Conservation (phyloP, 2,797 vertebrate genomes). For the Danio choprae region DNA sequence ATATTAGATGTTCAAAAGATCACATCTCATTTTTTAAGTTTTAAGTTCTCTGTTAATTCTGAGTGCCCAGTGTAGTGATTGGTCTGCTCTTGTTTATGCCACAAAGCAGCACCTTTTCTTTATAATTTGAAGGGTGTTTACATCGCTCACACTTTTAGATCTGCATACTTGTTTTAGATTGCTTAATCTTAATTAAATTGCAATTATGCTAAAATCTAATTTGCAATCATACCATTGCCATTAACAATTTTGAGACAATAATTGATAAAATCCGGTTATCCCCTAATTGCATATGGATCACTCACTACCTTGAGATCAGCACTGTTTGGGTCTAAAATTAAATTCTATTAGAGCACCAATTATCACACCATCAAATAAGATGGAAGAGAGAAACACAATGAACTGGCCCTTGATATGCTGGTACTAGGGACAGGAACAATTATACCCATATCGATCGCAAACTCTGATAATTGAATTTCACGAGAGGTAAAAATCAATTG, state of each 20-base stretch:
- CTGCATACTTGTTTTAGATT: conserved; percentile 22
- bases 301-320: conserved; percentile 60
- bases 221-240: conserved; percentile 55
- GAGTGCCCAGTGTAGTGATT: neutral
- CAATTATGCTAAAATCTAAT: conserved; percentile 53
- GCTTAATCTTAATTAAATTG: conserved; percentile 45
- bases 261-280: conserved; percentile 56
- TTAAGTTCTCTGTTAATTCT: too few species aligned
- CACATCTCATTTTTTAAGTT: too few species aligned
- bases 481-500: conserved; percentile 76
- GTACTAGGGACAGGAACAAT: conserved; percentile 69
- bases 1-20: too few species aligned
- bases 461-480: conserved; percentile 74
- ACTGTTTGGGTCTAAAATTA: conserved; percentile 75
- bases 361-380: conserved; percentile 74
- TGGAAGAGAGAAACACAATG: conserved; percentile 58
- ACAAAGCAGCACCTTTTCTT: neutral
- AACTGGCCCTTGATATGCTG: conserved; percentile 53
- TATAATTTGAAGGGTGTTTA: conserved; percentile 10
- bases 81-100: neutral
- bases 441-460: conserved; percentile 71
- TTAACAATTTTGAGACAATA: conserved; percentile 58
- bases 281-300: conserved; percentile 71
- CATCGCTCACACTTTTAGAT: neutral
- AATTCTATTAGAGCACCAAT: conserved; percentile 79